Evolutionary conservation across 2,797 vertebrate species (phyloP).

Genomic region (Chaetophractus vellerosus): DNA sequence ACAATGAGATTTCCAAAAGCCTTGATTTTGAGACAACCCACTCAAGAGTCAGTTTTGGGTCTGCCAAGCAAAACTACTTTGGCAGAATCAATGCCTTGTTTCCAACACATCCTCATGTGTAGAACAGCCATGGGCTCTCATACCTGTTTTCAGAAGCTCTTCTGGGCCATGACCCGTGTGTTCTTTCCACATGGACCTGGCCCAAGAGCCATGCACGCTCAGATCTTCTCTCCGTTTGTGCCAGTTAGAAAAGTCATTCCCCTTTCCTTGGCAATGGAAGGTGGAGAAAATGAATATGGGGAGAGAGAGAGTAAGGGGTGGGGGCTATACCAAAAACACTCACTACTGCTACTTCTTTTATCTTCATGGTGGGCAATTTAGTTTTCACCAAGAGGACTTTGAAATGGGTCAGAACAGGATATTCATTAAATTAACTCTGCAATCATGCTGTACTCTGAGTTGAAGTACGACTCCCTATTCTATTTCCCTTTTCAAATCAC

Average conservation of each 20-base stretch:
- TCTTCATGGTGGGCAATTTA: neutral
- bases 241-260: neutral
- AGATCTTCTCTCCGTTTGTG: neutral
- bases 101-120: neutral
- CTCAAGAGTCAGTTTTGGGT: neutral
- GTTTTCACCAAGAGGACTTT: conserved; percentile 39
- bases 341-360: neutral
- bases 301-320: neutral
- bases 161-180: neutral
- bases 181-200: neutral
- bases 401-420: neutral
- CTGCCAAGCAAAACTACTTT: neutral
- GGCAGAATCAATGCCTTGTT: neutral
- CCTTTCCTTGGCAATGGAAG: neutral
- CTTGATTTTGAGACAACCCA: neutral
- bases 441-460: neutral
- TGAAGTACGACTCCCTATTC: neutral
- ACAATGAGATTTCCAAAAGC: conserved; percentile 2
- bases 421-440: conserved; percentile 23
- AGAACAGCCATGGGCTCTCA: neutral
- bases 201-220: neutral
- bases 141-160: neutral
- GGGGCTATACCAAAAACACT: neutral
- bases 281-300: neutral
- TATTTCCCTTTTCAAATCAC: neutral